Evolutionary conservation across 2,888 invertebrate species (phyloP).

Genomic region (Macrosoma leucophasiata): DNA sequence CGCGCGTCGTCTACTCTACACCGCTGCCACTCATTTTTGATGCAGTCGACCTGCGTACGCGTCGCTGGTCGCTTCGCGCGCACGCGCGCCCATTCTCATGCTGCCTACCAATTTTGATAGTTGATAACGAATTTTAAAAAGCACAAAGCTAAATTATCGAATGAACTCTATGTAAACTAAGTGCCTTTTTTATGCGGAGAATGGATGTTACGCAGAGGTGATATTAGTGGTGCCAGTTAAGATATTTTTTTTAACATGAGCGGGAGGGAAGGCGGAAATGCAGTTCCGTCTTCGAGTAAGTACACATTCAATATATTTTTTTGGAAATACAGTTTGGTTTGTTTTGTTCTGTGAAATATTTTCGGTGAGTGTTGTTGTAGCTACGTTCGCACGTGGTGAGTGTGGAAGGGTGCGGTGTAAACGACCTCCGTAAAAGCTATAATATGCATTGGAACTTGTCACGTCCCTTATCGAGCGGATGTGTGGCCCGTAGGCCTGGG

Average conservation of each 20-base stretch:
- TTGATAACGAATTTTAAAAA: slow-evolving; percentile 47
- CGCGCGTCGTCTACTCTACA: slow-evolving; percentile 42
- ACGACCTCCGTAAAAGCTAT: slow-evolving; percentile 35
- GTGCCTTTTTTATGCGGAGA: slow-evolving; percentile 51
- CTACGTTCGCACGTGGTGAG: slow-evolving; percentile 33
- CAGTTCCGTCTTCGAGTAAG: slow-evolving; percentile 73
- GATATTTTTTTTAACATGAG: slow-evolving; percentile 65
- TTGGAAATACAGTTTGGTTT: slow-evolving; percentile 26
- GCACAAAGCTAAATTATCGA: slow-evolving; percentile 35
- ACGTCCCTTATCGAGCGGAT: slow-evolving; percentile 61
- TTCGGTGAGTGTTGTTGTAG: slow-evolving; percentile 25
- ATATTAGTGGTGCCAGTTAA: slow-evolving; percentile 63
- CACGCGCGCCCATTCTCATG: slow-evolving; percentile 59
- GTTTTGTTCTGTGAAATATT: slow-evolving; percentile 20
- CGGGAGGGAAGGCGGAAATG: slow-evolving; percentile 72
- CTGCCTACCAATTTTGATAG: slow-evolving; percentile 51
- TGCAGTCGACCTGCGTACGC: slow-evolving; percentile 73
- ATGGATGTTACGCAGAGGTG: slow-evolving; percentile 65
- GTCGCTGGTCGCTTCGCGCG: slow-evolving; percentile 65
- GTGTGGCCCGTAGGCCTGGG: slow-evolving; percentile 50
- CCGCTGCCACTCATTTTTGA: slow-evolving; percentile 63
- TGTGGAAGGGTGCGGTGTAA: slow-evolving; percentile 30
- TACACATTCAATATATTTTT: slow-evolving; percentile 39
- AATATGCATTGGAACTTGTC: slow-evolving; percentile 43
- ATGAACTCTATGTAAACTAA: slow-evolving; percentile 45